Conservation (phyloP, 2,113 vertebrate genomes). For the Ondatra zibethicus region DNA sequence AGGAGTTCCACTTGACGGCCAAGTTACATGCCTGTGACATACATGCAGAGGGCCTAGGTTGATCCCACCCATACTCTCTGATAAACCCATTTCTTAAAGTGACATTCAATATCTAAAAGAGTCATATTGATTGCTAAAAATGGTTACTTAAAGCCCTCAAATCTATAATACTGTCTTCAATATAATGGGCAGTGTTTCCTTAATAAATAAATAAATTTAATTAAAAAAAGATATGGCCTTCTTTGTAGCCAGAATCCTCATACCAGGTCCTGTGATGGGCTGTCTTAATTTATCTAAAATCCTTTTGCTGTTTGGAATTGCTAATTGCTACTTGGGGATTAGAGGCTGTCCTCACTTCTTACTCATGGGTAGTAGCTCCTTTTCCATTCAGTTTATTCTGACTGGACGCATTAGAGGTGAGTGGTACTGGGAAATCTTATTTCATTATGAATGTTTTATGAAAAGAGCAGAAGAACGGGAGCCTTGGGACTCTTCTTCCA, state of each 20-base stretch:
- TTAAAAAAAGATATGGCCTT: background rate
- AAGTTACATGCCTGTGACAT: background rate
- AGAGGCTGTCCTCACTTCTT: background rate
- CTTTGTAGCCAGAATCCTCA: background rate
- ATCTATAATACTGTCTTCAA: background rate
- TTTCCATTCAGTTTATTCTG: conserved; percentile 9
- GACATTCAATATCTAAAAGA: background rate
- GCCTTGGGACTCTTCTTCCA: background rate
- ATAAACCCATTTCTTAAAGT: background rate
- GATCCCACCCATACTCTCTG: background rate
- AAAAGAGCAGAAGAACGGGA: conserved; percentile 3
- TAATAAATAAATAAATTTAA: conserved; percentile 61
- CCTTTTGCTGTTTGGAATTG: conserved; percentile 26
- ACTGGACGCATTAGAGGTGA: conserved; percentile 19
- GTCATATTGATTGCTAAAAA: background rate
- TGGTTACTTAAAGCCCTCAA: background rate
- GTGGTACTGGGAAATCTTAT: background rate
- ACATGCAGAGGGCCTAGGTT: background rate
- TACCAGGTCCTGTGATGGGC: background rate
- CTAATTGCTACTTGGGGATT: conserved; percentile 46
- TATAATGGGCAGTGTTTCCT: background rate
- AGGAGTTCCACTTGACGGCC: background rate
- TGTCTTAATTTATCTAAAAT: background rate
- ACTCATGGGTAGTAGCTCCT: background rate
- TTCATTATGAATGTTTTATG: conserved; percentile 48